Base-by-base conservation (phyloP, 2,113 vertebrate species). In the Fulica atra region DNA sequence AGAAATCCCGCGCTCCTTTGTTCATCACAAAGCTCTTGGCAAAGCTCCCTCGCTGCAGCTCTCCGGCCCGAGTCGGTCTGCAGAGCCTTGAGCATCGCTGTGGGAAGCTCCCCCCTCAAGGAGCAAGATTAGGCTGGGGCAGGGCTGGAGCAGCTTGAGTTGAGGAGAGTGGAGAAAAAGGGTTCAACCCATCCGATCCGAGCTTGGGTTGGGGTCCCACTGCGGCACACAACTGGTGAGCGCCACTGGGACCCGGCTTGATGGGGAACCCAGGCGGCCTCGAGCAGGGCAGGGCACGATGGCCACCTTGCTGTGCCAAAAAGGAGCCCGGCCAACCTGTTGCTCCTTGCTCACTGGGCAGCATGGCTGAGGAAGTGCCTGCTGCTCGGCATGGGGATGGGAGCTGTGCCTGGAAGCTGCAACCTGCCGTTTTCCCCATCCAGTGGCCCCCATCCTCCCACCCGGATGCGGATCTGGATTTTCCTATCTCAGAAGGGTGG, bases 1-100 rank as follows among this genome's bases (percentile, higher is more conserved):
- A 77, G 81, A 86, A 57, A 81, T 77, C 92, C 74, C 3, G 36
- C 31, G 3, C 72, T 93, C 84, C 87, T 97, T 97, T 97, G 95
- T 96, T 97, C 50, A 0, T 50, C 10, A 4, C 68, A 44, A 60
- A 88, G 89, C 83, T 36, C 14, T 51, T 92, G 91, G 95, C 88
- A 84, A 18, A 60, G 80, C 69, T 51, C 40, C 76, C 35, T 40
- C 25, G 10, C 60, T 70, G 36, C 3, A 7, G 84, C 86, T 91
- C 91, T 46, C 79, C 1, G 4, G 64, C 36, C 7, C 9, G 20
- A 23, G 15, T 44, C 0, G 16, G 46, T 38, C 79, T 54, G 64
- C 76, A 23, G 77, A 82, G 78, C 68, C 66, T 77, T 2, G 3
- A 73, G 66, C 65, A 21, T 25, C 10, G 5, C 60, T 3, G 12